A percentile compares a stretch with the other conserved stretches of the same genome.
Evolutionary conservation across 2,113 vertebrate genomes (phyloP).

Genomic region (Tichodroma muraria): DNA sequence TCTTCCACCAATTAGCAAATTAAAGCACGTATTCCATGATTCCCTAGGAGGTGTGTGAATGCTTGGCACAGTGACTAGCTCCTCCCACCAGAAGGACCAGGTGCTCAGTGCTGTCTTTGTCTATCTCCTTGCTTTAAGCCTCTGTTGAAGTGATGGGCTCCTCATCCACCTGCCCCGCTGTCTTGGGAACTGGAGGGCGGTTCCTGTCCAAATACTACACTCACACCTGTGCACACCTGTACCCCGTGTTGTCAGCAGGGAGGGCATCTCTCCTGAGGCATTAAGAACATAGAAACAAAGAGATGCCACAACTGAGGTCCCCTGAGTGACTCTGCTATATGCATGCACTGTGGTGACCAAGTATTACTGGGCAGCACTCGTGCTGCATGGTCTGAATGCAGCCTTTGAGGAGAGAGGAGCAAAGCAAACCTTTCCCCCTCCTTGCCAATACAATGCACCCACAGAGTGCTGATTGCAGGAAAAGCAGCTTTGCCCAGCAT

Average conservation of each 20-base stretch:
- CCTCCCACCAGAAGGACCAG: not conserved
- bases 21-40: not conserved
- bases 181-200: not conserved
- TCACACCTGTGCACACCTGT: not conserved
- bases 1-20: not conserved
- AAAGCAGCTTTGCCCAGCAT: not conserved
- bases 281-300: not conserved
- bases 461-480: fast-evolving
- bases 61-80: not conserved
- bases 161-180: not conserved
- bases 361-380: not conserved
- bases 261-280: not conserved
- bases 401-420: not conserved
- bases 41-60: not conserved
- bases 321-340: not conserved
- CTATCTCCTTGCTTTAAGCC: not conserved
- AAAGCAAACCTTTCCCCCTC: not conserved
- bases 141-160: not conserved
- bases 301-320: not conserved
- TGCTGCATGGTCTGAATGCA: not conserved
- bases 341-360: not conserved
- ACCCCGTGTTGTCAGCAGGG: fast-evolving
- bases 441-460: not conserved
- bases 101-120: not conserved
- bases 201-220: not conserved